Evolutionary conservation across 2,113 vertebrate genomes (phyloP).

Genomic region (Passer montanus): DNA sequence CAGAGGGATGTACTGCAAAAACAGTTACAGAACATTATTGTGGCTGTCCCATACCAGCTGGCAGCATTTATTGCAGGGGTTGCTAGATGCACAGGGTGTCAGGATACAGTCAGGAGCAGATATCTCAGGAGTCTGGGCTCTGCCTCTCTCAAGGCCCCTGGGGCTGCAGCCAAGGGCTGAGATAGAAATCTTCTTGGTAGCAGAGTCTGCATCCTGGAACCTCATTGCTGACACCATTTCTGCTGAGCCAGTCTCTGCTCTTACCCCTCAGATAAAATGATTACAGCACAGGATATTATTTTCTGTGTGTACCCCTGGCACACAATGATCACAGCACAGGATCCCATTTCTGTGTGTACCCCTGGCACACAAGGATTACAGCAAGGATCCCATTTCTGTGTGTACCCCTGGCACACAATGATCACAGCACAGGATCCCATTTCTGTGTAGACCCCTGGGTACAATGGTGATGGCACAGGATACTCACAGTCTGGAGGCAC

Average conservation of each 20-base stretch:
- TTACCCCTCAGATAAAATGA: not conserved
- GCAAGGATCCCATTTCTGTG: too few relatives aligned
- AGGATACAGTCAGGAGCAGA: not conserved
- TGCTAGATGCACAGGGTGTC: not conserved
- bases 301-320: too few relatives aligned
- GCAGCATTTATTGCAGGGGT: not conserved
- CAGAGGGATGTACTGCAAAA: not conserved
- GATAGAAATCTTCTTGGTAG: not conserved
- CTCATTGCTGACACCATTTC: not conserved
- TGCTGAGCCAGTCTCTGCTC: not conserved
- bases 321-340: too few relatives aligned
- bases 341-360: too few relatives aligned
- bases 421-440: not conserved
- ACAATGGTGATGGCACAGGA: not conserved
- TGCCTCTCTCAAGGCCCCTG: not conserved
- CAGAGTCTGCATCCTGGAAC: not conserved
- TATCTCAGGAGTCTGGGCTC: not conserved
- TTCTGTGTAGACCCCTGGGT: not conserved
- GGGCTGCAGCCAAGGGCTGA: not conserved
- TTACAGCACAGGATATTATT: too few relatives aligned
- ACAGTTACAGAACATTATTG: not conserved
- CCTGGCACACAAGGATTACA: too few relatives aligned
- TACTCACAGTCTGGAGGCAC: not conserved
- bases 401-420: too few relatives aligned
- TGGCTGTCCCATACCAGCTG: not conserved